Conservation (phyloP, 1,140 invertebrate genomes). For the Formica exsecta region DNA sequence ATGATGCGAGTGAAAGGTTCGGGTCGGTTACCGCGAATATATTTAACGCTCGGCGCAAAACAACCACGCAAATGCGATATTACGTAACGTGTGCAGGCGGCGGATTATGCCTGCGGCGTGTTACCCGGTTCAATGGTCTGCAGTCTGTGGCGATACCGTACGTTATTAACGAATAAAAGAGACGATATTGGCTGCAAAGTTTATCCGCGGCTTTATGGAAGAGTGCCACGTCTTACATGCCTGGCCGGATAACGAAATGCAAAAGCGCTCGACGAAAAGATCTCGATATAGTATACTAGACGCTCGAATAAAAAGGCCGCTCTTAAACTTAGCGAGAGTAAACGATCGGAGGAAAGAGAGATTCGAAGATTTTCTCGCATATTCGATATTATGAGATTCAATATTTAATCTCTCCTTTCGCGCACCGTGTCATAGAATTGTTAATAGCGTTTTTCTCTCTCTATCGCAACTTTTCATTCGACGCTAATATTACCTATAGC, state of each 20-base stretch:
- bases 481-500: neutral
- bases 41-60: neutral
- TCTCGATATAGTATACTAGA: neutral
- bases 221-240: neutral
- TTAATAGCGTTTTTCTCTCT: neutral
- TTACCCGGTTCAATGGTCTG: conserved; percentile 35
- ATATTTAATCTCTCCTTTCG: conserved; percentile 9
- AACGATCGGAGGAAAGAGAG: neutral
- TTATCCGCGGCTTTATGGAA: conserved; percentile 40
- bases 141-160: neutral
- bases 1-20: conserved; percentile 23
- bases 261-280: conserved; percentile 29
- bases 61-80: conserved; percentile 8
- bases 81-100: conserved; percentile 17
- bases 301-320: conserved; percentile 6
- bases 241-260: conserved; percentile 17
- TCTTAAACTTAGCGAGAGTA: neutral
- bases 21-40: conserved; percentile 34
- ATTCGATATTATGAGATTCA: neutral
- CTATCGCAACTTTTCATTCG: neutral
- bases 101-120: neutral
- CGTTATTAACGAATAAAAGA: conserved; percentile 58
- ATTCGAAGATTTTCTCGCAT: neutral
- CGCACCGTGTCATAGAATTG: neutral
- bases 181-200: conserved; percentile 41